Evolutionary conservation across 2,797 vertebrate genomes (phyloP), one percentile per base, ranked within the genome.

Genomic region (Hybognathus amarus): DNA sequence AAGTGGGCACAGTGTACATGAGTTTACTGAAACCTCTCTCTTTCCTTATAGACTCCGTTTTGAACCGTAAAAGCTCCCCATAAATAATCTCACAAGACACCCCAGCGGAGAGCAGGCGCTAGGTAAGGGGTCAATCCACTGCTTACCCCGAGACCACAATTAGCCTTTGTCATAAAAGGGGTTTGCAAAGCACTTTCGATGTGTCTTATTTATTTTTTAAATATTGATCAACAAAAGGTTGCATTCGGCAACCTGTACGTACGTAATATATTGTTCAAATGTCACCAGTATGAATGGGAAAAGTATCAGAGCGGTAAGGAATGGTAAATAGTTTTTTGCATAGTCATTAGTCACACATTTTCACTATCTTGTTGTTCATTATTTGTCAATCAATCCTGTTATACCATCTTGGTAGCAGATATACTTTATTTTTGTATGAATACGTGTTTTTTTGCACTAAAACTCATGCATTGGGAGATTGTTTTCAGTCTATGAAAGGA

Each of bases 121-220:
- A 90, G 87, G 89, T 91, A 89, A 90, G 87, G 85, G 83, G 38
- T 54, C 30, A 74, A 82, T 75, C 75, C 67, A 79, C 74, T 42
- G 64, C 77, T 78, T 50, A 74, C 63, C 59, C 83, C 33, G 18
- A 67, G 52, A 67, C 27, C 6, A 68, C 30, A 40, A 52, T 80
- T 18, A 20, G 12, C 50, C 64, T 64, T 61, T 24, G 27, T 66
- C 27, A n/a, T 67, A 1, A 30, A 30, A 24, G 18, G 22, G 71
- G 20, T 74, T 38, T 74, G 79, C 68, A 61, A n/a, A 47, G 11
- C 15, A 36, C 2, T 36, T 47, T 70, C 0, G 61, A 36, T 22
- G 27, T 71, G 52, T 61, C 54, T 22, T 42, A 9, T 61, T 30
- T 15, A 7, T 40, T 70, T 18, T 50, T 63, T 2, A 50, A 15